phyloP scores from a whole-genome alignment of 2,113 vertebrate genomes.

The Lontra canadensis region DNA sequence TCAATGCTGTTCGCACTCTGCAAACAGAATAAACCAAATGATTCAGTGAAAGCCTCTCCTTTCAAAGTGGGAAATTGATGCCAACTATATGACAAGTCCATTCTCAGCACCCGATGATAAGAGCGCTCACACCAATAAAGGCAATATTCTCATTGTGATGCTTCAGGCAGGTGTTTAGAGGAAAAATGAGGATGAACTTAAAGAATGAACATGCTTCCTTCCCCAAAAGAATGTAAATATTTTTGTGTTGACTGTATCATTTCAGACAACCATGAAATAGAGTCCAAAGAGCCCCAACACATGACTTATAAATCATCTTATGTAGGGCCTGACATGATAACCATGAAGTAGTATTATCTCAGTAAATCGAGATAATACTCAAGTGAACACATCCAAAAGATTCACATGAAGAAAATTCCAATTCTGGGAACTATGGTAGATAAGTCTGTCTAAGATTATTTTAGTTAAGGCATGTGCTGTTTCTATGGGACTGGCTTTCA shows the following conservation, averaged over 20 bases:
- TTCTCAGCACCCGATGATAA: too few relatives aligned
- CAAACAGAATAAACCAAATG: conserved; percentile 20
- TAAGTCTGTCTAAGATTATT: not conserved
- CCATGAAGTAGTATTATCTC: not conserved
- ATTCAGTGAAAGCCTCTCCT: not conserved
- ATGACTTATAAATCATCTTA: not conserved
- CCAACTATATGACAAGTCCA: not conserved
- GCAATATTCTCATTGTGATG: not conserved
- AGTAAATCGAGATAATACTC: not conserved
- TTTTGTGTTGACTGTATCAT: conserved; percentile 8
- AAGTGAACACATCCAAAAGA: not conserved
- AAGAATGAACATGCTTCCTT: not conserved
- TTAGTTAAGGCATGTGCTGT: not conserved
- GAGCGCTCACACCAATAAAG: not conserved
- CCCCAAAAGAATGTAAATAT: not conserved
- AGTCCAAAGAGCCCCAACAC: not conserved
- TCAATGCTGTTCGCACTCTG: not conserved
- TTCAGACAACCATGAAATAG: not conserved
- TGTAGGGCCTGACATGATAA: not conserved
- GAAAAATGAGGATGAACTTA: not conserved
- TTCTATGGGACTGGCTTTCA: not conserved
- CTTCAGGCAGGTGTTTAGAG: not conserved
- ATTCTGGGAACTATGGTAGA: not conserved
- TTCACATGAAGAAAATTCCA: not conserved
- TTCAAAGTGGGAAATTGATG: not conserved